phyloP scores from a whole-genome alignment of 2,888 invertebrate genomes.

The Agrotis ipsilon region DNA sequence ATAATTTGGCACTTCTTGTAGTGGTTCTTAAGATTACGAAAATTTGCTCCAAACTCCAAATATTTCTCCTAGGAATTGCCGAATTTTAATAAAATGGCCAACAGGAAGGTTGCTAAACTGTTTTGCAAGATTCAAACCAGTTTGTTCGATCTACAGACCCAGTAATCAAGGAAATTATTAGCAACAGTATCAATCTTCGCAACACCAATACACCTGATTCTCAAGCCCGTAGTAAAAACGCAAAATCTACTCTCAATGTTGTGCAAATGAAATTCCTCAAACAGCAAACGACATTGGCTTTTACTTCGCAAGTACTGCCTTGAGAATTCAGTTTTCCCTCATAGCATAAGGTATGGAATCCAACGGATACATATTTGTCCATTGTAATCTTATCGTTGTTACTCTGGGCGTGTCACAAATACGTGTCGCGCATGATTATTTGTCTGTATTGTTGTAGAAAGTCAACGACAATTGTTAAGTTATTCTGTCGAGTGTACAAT shows the following conservation, averaged over 20 bases:
- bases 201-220: slow-evolving; percentile 40
- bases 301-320: slow-evolving; percentile 19
- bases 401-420: slow-evolving; percentile 75
- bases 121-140: slow-evolving; percentile 1
- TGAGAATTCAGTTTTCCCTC: slow-evolving; percentile 50
- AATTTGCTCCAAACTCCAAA: neutral
- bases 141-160: slow-evolving; percentile 11
- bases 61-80: neutral
- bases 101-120: neutral
- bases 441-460: slow-evolving; percentile 85
- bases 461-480: slow-evolving; percentile 72
- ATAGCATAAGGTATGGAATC: slow-evolving; percentile 66
- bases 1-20: slow-evolving; percentile 48
- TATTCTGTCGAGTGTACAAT: slow-evolving; percentile 58
- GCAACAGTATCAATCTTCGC: slow-evolving; percentile 9
- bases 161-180: slow-evolving; percentile 19
- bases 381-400: slow-evolving; percentile 71
- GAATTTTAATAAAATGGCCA: slow-evolving; percentile 33
- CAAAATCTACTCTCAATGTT: slow-evolving; percentile 55
- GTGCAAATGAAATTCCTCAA: slow-evolving; percentile 69
- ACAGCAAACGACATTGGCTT: slow-evolving; percentile 51
- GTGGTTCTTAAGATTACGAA: neutral
- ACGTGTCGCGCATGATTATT: slow-evolving; percentile 81
- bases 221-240: slow-evolving; percentile 38
- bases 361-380: slow-evolving; percentile 62